phyloP scores from a whole-genome alignment of 2,113 vertebrate species.

The Bucco capensis region DNA sequence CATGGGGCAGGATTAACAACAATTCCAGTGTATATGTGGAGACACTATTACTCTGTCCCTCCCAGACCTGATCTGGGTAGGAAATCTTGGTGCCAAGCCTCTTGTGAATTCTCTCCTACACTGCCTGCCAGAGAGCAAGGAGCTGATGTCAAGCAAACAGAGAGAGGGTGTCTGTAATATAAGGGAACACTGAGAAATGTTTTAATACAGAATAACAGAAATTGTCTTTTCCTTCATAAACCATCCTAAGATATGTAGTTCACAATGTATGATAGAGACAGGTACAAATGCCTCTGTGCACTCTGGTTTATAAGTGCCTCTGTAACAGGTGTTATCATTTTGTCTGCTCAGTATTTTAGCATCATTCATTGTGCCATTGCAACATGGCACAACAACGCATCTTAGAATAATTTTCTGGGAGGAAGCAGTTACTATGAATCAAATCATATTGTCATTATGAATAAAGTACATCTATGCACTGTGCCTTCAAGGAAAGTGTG shows the following conservation, averaged over 20 bases:
- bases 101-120: background rate
- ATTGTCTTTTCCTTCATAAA: constrained; percentile 59
- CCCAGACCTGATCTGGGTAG: background rate
- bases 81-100: background rate
- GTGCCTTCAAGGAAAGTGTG: constrained; percentile 27
- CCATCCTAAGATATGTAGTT: constrained; percentile 43
- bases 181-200: constrained; percentile 45
- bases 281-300: constrained; percentile 48
- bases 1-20: background rate
- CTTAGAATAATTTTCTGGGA: constrained; percentile 55
- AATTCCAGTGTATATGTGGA: accelerated
- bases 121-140: background rate
- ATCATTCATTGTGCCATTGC: constrained; percentile 61
- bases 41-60: background rate
- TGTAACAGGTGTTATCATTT: constrained; percentile 62
- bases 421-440: constrained; percentile 64
- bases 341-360: constrained; percentile 64
- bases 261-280: constrained; percentile 42
- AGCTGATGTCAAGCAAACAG: constrained; percentile 19
- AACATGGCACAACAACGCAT: constrained; percentile 42
- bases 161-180: constrained; percentile 16
- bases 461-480: background rate
- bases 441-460: constrained; percentile 59
- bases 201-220: constrained; percentile 63
- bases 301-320: constrained; percentile 49